Evolutionary conservation across 2,888 invertebrate species (phyloP), one percentile per base, ranked within the genome.

Genomic region (Lasioglossum figueresi): DNA sequence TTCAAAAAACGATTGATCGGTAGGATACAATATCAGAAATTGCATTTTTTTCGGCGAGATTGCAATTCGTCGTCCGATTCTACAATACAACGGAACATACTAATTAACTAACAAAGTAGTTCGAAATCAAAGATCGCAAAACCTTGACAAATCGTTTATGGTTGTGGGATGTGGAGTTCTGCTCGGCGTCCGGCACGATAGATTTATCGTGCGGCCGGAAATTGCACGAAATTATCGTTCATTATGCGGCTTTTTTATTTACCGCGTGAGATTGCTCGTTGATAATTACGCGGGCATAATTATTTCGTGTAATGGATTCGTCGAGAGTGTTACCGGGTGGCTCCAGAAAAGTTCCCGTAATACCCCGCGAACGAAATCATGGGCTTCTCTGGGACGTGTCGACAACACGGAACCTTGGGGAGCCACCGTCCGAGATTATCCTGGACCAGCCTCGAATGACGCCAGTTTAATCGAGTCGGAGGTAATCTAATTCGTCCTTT

Each of bases 401-500:
- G 86, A 87, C 86, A 81, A 81, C 82, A 72, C 76, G 72, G 59
- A 70, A 73, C 79, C 85, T 71, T 72, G 43, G 82, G 71, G 83
- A 87, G 82, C 86, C 80, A 81, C 80, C 78, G 86, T 86, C 85
- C 86, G 85, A 90, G 90, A 89, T 90, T 90, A 89, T 89, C 85
- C 88, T 76, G 79, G 81, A 40, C 83, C 81, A 63, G 76, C 80
- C 86, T 86, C 84, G 85, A 87, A 89, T 83, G 88, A 89, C 88
- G 89, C 83, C 84, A 85, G 89, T 90, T 90, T 89, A 91, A 91
- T 89, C 91, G 90, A 91, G 90, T 91, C 88, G 91, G 83, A 71
- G 90, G 86, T 90, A 90, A 90, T 90, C 91, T 90, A 90, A 90
- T 90, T 90, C 90, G 88, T 89, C 89, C 89, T 90, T 88, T 87